Percentiles rank a stretch among this genome's conserved stretches.
Evolutionary conservation across 2,888 invertebrate species (phyloP).

Genomic region (Colletes collaris): DNA sequence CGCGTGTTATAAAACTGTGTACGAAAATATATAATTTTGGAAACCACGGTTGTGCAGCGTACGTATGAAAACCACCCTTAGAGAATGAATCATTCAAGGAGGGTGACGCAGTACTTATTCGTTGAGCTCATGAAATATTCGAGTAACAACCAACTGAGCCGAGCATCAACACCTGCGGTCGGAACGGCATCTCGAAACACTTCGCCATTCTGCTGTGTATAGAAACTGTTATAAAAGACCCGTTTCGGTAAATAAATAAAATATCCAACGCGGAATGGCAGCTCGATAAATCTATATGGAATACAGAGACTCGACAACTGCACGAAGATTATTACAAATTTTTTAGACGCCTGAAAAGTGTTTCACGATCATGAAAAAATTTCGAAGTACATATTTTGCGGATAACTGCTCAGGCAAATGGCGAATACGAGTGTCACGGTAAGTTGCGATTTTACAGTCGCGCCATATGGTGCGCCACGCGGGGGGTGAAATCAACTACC

Average conservation of each 20-base stretch:
- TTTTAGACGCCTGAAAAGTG: too few species aligned
- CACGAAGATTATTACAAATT: too few species aligned
- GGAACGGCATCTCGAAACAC: slow-evolving; percentile 46
- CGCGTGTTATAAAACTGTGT: neutral
- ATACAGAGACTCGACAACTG: too few species aligned
- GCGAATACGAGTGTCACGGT: too few species aligned
- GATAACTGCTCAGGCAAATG: too few species aligned
- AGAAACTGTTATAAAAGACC: slow-evolving; percentile 16
- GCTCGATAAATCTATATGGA: neutral
- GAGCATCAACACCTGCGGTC: slow-evolving; percentile 75
- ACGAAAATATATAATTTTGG: slow-evolving; percentile 1
- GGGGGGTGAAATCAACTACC: too few species aligned
- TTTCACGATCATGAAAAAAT: too few species aligned
- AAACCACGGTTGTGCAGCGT: slow-evolving; percentile 46
- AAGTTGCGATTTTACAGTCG: too few species aligned
- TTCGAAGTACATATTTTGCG: too few species aligned
- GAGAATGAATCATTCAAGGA: slow-evolving; percentile 63
- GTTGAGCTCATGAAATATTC: slow-evolving; percentile 77
- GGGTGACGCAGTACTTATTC: slow-evolving; percentile 53
- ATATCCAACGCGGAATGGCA: too few species aligned
- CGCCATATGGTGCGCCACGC: too few species aligned
- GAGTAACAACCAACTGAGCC: slow-evolving; percentile 70
- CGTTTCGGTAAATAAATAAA: too few species aligned
- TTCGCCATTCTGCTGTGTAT: slow-evolving; percentile 6
- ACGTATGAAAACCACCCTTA: slow-evolving; percentile 42